A percentile compares a stretch with the other conserved stretches of the same genome.
Conservation (phyloP, 1,140 invertebrate genomes). For the Homarus americanus region DNA sequence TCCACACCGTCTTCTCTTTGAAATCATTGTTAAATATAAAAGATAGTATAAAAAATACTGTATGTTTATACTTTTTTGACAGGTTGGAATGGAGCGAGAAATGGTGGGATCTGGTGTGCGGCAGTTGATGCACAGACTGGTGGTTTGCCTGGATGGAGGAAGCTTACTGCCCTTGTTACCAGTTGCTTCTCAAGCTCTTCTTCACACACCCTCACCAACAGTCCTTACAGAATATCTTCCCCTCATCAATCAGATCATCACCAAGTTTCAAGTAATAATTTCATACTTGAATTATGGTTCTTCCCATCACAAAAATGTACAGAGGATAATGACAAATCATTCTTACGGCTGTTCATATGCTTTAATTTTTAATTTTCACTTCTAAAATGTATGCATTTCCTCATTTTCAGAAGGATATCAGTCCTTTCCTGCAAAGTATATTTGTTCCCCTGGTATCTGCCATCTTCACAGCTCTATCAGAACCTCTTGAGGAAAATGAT, state of each 20-base stretch:
- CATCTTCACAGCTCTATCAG: constrained; percentile 79
- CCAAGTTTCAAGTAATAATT: constrained; percentile 81
- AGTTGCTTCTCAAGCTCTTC: constrained; percentile 79
- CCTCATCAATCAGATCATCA: constrained; percentile 82
- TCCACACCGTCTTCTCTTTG: no score
- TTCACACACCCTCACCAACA: constrained; percentile 79
- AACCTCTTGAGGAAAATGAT: constrained; percentile 80
- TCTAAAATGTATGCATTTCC: no score
- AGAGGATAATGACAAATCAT: no score
- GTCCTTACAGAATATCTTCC: constrained; percentile 82
- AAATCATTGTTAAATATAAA: no score
- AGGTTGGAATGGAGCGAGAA: constrained; percentile 76
- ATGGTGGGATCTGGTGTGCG: constrained; percentile 79
- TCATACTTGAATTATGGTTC: no score
- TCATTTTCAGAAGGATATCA: constrained; percentile 80
- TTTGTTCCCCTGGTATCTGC: constrained; percentile 81
- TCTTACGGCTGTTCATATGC: no score
- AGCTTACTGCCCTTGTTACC: constrained; percentile 82
- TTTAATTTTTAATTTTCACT: no score
- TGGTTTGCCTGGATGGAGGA: constrained; percentile 81
- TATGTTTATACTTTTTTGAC: constrained; percentile 31
- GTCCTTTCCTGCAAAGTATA: constrained; percentile 81
- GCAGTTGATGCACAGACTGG: constrained; percentile 82
- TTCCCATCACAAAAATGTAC: no score
- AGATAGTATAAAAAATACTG: no score